A percentile compares a stretch with the other conserved stretches of the same genome.
Evolutionary conservation across 2,888 invertebrate genomes (phyloP).

Genomic region (Asteroscopus sphinx): DNA sequence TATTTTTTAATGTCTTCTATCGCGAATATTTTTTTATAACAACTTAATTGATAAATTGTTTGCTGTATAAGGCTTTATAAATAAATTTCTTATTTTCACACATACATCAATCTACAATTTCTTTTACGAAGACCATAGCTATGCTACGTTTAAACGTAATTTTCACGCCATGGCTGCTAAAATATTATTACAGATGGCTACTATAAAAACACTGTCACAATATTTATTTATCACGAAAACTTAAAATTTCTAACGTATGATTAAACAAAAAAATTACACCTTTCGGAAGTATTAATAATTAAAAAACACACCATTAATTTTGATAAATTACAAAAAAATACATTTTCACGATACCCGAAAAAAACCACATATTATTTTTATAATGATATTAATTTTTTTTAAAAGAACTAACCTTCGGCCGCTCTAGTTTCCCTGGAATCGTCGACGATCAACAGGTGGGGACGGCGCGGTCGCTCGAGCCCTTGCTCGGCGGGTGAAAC

Average conservation of each 20-base stretch:
- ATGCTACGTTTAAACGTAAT: neutral
- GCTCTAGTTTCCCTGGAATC: constrained; percentile 81
- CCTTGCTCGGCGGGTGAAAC: constrained; percentile 75
- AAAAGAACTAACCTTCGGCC: constrained; percentile 75
- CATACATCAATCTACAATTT: neutral
- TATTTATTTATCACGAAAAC: neutral
- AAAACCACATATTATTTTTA: neutral
- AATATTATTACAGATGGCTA: neutral
- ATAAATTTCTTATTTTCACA: constrained; percentile 15
- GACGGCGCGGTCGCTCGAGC: constrained; percentile 73
- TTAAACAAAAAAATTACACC: too few relatives aligned
- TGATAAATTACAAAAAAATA: too few relatives aligned
- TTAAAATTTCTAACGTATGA: too few relatives aligned
- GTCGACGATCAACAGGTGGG: constrained; percentile 88
- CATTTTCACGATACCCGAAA: neutral
- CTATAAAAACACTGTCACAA: neutral
- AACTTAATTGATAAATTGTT: neutral
- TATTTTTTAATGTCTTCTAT: too few relatives aligned
- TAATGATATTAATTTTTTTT: neutral
- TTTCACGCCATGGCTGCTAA: neutral
- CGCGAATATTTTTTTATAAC: too few relatives aligned
- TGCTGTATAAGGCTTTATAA: neutral
- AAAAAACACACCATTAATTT: too few relatives aligned
- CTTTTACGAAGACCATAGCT: neutral
- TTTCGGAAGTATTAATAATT: too few relatives aligned